Evolutionary conservation across 2,797 vertebrate species (phyloP).

Genomic region (Notolabrus celidotus): DNA sequence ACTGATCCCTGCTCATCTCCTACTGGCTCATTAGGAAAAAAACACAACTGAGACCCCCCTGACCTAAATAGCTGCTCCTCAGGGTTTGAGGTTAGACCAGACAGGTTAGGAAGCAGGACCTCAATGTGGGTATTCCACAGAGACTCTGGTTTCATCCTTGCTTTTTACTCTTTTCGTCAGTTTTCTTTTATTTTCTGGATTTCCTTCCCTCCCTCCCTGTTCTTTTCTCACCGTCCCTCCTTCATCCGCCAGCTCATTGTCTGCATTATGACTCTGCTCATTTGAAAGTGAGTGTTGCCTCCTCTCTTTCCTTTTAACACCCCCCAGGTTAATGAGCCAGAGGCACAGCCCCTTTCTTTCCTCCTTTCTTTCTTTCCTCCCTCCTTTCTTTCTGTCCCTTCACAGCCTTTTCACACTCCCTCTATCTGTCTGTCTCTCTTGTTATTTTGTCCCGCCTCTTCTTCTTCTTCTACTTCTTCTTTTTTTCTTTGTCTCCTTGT

Average conservation of each 20-base stretch:
- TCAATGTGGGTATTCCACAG: too few species aligned
- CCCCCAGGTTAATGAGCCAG: slow-evolving; percentile 75
- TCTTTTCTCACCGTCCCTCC: slow-evolving; percentile 8
- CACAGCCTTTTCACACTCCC: slow-evolving; percentile 56
- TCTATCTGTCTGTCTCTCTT: slow-evolving; percentile 64
- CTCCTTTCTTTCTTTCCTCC: slow-evolving; percentile 23
- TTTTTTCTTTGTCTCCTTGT: slow-evolving; percentile 47
- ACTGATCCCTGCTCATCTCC: slow-evolving; percentile 77
- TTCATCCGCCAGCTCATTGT: slow-evolving; percentile 63
- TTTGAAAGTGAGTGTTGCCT: slow-evolving; percentile 70
- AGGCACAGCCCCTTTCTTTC: slow-evolving; percentile 61
- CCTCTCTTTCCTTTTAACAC: slow-evolving; percentile 59
- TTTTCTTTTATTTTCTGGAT: slow-evolving; percentile 8
- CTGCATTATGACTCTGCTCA: slow-evolving; percentile 70
- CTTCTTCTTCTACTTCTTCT: slow-evolving; percentile 11
- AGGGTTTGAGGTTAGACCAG: slow-evolving; percentile 24
- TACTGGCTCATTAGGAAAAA: slow-evolving; percentile 64
- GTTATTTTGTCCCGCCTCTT: slow-evolving; percentile 52
- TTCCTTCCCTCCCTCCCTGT: slow-evolving; percentile 23
- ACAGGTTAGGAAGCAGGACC: slow-evolving; percentile 11
- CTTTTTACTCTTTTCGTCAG: neutral
- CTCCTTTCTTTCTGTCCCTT: slow-evolving; percentile 50
- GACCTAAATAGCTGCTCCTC: slow-evolving; percentile 57
- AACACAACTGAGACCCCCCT: slow-evolving; percentile 49
- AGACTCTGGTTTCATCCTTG: neutral